These are phyloP conservation scores for Drosophila macrothrix DNA, from an alignment of 2,888 invertebrate genomes.

Conservation along the genomic window DNA sequence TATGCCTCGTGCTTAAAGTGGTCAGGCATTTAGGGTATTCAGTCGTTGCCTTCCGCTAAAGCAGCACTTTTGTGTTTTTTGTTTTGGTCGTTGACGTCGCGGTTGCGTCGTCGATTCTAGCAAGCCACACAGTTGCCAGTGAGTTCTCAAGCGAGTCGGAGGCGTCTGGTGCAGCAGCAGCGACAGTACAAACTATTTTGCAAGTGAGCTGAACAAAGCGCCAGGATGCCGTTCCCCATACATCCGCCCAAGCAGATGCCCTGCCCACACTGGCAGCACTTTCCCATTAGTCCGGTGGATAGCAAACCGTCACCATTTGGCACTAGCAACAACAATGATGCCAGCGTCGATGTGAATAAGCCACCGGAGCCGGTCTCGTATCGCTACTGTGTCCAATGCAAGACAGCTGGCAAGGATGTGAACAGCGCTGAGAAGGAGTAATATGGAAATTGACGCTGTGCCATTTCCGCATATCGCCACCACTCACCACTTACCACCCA, in stretches of 20 bases:
- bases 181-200: conserved; percentile 4
- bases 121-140: conserved; percentile 64
- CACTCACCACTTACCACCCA: not conserved
- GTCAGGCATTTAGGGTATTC: conserved; percentile 9
- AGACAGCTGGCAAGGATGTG: conserved; percentile 52
- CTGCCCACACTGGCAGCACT: conserved; percentile 84
- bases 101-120: conserved; percentile 51
- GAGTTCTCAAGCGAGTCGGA: conserved; percentile 58
- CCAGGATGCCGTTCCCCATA: conserved; percentile 82
- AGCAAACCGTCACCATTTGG: conserved; percentile 63
- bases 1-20: not conserved
- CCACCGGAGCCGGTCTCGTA: conserved; percentile 74
- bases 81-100: conserved; percentile 50
- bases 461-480: not conserved
- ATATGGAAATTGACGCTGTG: not conserved
- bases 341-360: conserved; percentile 29
- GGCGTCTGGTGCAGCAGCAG: conserved; percentile 27
- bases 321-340: conserved; percentile 23
- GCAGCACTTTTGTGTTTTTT: conserved; percentile 33
- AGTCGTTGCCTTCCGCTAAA: not conserved
- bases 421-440: conserved; percentile 43
- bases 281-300: conserved; percentile 82
- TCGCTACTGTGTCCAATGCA: conserved; percentile 65
- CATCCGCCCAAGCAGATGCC: conserved; percentile 83
- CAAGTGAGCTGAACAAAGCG: conserved; percentile 19